Percentiles rank a stretch among this genome's conserved stretches.
phyloP scores from a whole-genome alignment of 2,797 vertebrate species.

The Sphaeramia orbicularis region DNA sequence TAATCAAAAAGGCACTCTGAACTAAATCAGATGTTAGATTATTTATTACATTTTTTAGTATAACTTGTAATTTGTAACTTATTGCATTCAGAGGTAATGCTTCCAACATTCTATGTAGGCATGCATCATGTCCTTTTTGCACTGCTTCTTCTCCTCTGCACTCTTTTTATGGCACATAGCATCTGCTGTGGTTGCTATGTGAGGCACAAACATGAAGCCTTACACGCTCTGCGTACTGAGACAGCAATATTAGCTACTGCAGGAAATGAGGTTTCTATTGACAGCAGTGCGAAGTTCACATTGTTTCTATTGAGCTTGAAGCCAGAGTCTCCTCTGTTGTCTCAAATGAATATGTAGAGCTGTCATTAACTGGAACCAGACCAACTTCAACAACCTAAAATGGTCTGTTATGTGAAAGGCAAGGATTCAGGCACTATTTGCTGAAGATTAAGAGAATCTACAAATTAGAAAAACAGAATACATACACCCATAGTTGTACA shows the following conservation, averaged over 20 bases:
- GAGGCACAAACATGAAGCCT: conserved; percentile 61
- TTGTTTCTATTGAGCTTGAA: conserved; percentile 47
- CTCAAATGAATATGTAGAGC: conserved; percentile 3
- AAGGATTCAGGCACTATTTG: too few relatives aligned
- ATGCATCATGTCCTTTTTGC: background rate
- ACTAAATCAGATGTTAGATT: too few relatives aligned
- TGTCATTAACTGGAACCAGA: background rate
- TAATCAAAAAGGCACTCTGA: too few relatives aligned
- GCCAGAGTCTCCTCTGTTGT: conserved; percentile 3
- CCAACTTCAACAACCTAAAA: background rate
- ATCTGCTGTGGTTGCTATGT: conserved; percentile 72
- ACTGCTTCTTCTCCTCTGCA: conserved; percentile 17
- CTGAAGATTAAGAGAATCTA: too few relatives aligned
- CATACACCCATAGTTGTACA: too few relatives aligned
- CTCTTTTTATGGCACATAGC: conserved; percentile 67
- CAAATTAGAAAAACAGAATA: too few relatives aligned
- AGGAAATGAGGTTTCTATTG: conserved; percentile 76
- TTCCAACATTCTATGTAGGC: background rate
- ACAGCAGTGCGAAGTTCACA: conserved; percentile 67
- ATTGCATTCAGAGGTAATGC: too few relatives aligned
- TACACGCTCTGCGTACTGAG: conserved; percentile 21
- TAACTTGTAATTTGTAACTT: too few relatives aligned
- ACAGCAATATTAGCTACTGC: conserved; percentile 50
- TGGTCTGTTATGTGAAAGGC: too few relatives aligned
- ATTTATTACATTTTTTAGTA: too few relatives aligned